Conservation (phyloP, 2,113 vertebrate species). For the Corythaeola cristata region DNA sequence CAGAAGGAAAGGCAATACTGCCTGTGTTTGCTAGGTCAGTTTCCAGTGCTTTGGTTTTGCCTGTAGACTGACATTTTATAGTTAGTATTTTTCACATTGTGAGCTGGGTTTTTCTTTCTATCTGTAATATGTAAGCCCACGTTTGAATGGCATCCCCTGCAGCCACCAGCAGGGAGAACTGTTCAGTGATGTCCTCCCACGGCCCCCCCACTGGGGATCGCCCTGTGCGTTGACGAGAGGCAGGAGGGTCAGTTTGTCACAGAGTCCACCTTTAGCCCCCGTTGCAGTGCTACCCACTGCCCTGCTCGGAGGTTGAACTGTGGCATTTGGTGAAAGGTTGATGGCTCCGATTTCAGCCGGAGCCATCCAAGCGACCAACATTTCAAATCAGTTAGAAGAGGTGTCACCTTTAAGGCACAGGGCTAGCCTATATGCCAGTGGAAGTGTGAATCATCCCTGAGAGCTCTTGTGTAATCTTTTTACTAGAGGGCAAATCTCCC, state of each 20-base stretch:
- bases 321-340: slow-evolving; percentile 77
- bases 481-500: background rate
- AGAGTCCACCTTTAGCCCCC: rapidly evolving
- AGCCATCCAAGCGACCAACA: background rate
- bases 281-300: background rate
- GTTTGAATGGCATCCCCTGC: background rate
- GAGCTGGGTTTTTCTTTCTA: background rate
- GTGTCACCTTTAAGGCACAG: background rate
- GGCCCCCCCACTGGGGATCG: background rate
- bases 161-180: background rate
- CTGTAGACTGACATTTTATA: background rate
- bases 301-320: background rate
- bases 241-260: background rate
- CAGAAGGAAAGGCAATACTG: background rate
- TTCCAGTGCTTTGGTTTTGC: background rate
- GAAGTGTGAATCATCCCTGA: background rate
- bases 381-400: slow-evolving; percentile 15
- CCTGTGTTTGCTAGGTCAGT: background rate
- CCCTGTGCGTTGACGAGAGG: rapidly evolving
- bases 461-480: background rate
- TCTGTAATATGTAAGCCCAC: rapidly evolving
- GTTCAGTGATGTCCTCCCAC: background rate
- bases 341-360: slow-evolving; percentile 47
- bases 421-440: background rate
- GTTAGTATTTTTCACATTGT: background rate